Evolutionary conservation across 2,888 invertebrate species (phyloP), one percentile per base, ranked within the genome.

Genomic region (Lasioglossum vierecki): DNA sequence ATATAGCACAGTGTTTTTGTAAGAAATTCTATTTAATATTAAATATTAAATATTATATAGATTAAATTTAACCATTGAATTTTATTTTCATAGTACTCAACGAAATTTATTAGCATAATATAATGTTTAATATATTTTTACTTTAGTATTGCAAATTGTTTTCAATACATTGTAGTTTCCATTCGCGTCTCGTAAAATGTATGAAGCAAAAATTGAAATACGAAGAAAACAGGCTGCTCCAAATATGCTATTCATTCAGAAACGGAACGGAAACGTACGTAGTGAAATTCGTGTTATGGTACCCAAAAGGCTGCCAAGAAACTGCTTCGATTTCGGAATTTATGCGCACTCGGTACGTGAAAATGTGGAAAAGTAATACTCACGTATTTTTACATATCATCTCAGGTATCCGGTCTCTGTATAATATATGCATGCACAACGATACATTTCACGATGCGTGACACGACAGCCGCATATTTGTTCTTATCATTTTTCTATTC

Each of bases 251-350:
- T 18, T 18, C 53, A 26, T 22, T 35, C 15, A 6, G 15, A 46
- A 44, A 63, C 30, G 53, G 46, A 39, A 60, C 63, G 46, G 75
- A 35, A 60, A 3, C 30, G 73, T 46, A 39, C 44, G n/a, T 15
- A 11, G n/a, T 35, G 30, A 80, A 80, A 60, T 80, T 71, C 35
- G 39, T 76, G 72, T 83, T 66, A 80, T 18, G 30, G 15, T 15
- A 18, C 15, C 22, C 26, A 63, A 18, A n/a, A 57, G 26, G 13
- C 44, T 39, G 79, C 73, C 79, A 79, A 75, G 80, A 68, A 76
- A 80, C 63, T 49, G 80, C 49, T 46, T 39, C 49, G 57, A 46
- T 83, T 76, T 76, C 35, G 9, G 66, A 70, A 72, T 83, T 83
- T 83, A 83, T 35, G 41, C 35, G 18, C 39, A 44, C 30, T 39